Evolutionary conservation across 2,888 invertebrate genomes (phyloP).

Genomic region (Xestoiulus laeticollis): DNA sequence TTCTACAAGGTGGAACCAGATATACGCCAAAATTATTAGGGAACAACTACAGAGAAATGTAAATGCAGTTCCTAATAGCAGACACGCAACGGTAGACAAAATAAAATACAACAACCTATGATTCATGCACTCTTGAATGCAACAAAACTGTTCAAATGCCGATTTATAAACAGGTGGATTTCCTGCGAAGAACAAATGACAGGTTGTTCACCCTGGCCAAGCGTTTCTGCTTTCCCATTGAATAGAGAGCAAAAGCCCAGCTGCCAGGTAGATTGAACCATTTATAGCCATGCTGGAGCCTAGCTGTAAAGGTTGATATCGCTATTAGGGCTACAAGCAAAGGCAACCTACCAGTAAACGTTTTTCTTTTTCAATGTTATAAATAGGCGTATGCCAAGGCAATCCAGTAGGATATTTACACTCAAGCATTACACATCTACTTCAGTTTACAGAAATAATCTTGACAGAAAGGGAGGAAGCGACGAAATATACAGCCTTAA

Average conservation of each 20-base stretch:
- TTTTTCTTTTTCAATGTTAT: background rate
- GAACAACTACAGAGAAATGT: background rate
- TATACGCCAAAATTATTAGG: background rate
- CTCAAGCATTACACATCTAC: background rate
- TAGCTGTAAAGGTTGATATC: background rate
- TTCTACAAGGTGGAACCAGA: background rate
- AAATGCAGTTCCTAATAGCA: background rate
- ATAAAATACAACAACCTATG: slow-evolving; percentile 8
- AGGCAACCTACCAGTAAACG: background rate
- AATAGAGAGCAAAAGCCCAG: background rate
- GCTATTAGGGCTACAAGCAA: background rate
- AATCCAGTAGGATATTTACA: background rate
- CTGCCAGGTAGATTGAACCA: background rate
- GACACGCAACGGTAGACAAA: background rate
- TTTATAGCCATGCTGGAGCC: background rate
- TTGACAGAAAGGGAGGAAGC: background rate
- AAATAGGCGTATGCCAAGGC: background rate
- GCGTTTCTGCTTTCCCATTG: background rate
- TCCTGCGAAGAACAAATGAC: slow-evolving; percentile 40
- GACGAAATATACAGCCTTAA: background rate
- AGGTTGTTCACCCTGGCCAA: slow-evolving; percentile 34
- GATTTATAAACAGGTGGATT: slow-evolving; percentile 19
- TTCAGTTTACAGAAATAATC: background rate
- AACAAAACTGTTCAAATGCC: slow-evolving; percentile 1
- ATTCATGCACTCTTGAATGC: background rate